Conservation (phyloP, 2,113 vertebrate genomes). For the Oostethus manadensis region DNA sequence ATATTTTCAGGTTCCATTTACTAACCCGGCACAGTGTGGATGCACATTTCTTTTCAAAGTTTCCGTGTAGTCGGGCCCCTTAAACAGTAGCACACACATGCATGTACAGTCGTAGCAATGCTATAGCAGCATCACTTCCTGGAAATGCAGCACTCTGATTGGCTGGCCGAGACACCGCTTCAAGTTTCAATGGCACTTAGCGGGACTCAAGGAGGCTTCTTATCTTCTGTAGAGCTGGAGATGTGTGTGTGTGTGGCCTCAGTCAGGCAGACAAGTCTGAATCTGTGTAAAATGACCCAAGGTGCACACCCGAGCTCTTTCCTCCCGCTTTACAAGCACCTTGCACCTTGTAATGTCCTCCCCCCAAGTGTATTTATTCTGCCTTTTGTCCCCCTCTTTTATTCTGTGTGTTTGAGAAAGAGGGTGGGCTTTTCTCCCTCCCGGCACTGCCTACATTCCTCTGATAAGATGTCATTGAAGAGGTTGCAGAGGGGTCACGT, state of each 20-base stretch:
- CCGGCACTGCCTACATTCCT: slow-evolving; percentile 58
- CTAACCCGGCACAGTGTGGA: too few relatives aligned
- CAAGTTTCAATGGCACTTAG: not conserved
- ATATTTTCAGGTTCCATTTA: too few relatives aligned
- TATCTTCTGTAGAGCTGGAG: not conserved
- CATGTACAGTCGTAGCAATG: too few relatives aligned
- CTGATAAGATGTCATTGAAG: slow-evolving; percentile 53
- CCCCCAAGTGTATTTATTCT: slow-evolving; percentile 10
- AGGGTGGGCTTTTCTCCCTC: slow-evolving; percentile 25
- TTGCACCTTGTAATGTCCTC: not conserved
- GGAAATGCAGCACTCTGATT: slow-evolving; percentile 32
- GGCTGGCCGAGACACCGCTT: slow-evolving; percentile 18
- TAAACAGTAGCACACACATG: not conserved
- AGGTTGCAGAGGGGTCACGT: not conserved
- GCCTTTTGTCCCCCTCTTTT: slow-evolving; percentile 37
- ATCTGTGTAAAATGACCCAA: slow-evolving; percentile 53
- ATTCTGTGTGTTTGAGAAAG: slow-evolving; percentile 25
- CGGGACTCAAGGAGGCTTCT: slow-evolving; percentile 26
- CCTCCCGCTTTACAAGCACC: slow-evolving; percentile 15
- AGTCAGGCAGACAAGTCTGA: slow-evolving; percentile 45
- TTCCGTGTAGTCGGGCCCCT: too few relatives aligned
- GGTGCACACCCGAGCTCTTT: slow-evolving; percentile 21
- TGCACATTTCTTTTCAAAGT: too few relatives aligned
- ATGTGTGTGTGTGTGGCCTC: slow-evolving; percentile 11
- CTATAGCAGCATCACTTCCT: slow-evolving; percentile 36